Percentiles rank a stretch among this genome's conserved stretches.
Evolutionary conservation across 2,888 invertebrate species (phyloP).

Genomic region (Acanthosepion pharaonis): DNA sequence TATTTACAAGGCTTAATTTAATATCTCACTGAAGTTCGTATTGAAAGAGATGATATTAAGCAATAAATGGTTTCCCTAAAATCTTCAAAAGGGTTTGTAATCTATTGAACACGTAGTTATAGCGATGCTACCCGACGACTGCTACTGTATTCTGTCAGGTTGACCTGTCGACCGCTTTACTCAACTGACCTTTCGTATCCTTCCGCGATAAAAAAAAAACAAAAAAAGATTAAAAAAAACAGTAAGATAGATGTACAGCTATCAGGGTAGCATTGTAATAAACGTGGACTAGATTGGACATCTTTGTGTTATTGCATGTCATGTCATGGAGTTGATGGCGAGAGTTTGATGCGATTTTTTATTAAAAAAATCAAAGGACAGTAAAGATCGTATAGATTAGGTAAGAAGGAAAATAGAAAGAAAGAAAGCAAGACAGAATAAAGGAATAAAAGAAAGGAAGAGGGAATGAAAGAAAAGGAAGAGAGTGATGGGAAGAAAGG

Average conservation of each 20-base stretch:
- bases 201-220: background rate
- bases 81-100: background rate
- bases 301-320: background rate
- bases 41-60: too few species aligned
- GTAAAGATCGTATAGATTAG: background rate
- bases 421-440: background rate
- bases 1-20: too few species aligned
- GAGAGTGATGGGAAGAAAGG: too few species aligned
- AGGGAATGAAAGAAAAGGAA: background rate
- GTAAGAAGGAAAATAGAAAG: background rate
- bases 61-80: too few species aligned
- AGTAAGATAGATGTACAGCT: background rate
- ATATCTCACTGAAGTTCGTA: too few species aligned
- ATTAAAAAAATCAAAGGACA: background rate
- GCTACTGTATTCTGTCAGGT: background rate
- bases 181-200: background rate
- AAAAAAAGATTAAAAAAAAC: background rate
- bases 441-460: rapidly evolving
- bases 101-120: background rate
- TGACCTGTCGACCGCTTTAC: slow-evolving; percentile 33
- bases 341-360: background rate
- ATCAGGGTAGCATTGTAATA: background rate
- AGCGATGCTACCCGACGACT: background rate
- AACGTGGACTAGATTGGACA: background rate
- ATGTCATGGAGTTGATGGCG: background rate